These are phyloP conservation scores for Phortica magna DNA, from an alignment of 2,888 invertebrate genomes.

Conservation along the genomic window DNA sequence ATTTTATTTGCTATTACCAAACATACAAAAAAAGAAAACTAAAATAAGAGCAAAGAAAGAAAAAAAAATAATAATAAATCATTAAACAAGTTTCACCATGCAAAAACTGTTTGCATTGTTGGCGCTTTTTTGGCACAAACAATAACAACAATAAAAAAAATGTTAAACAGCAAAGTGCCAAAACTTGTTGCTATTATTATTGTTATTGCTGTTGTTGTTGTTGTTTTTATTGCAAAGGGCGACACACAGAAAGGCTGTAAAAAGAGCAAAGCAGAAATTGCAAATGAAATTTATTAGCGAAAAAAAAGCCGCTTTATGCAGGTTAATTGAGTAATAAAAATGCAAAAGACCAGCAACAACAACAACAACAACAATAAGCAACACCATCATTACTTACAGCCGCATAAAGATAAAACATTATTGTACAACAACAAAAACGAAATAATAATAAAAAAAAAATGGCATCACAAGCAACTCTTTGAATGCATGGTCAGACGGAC, in stretches of 20 bases:
- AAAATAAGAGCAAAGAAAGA: background rate
- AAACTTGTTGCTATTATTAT: background rate
- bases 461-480: background rate
- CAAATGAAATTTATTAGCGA: background rate
- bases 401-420: slow-evolving; percentile 8
- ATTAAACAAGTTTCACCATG: background rate
- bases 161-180: background rate
- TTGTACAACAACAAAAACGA: slow-evolving; percentile 17
- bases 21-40: background rate
- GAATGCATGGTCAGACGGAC: background rate
- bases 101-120: background rate
- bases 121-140: no score
- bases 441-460: background rate
- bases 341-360: background rate
- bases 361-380: background rate
- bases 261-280: background rate
- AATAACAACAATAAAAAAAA: no score
- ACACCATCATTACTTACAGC: background rate
- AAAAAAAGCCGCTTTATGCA: slow-evolving; percentile 12
- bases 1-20: no score
- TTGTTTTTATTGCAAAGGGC: background rate
- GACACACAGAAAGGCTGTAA: background rate
- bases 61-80: background rate
- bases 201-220: slow-evolving; percentile 4
- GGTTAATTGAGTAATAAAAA: slow-evolving; percentile 37